Conservation (phyloP, 2,113 vertebrate genomes). For the Pogonocichla stellata region DNA sequence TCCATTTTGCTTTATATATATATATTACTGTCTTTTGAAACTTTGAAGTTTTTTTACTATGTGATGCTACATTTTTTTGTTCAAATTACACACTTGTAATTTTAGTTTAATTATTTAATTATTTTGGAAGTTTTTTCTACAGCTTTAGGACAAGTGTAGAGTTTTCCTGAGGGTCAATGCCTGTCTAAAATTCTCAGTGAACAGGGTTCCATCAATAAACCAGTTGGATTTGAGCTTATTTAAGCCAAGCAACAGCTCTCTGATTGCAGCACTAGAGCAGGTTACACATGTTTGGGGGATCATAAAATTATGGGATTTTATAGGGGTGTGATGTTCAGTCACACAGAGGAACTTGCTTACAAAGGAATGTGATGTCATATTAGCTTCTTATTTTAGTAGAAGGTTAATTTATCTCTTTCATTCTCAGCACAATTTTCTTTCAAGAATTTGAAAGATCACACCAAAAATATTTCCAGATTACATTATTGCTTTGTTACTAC, state of each 20-base stretch:
- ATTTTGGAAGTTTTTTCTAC: no score
- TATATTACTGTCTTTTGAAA: no score
- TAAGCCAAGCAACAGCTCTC: background rate
- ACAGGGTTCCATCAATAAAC: background rate
- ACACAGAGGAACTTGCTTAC: background rate
- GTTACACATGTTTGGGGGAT: background rate
- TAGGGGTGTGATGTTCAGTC: background rate
- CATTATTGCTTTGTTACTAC: background rate
- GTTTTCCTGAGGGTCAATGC: no score
- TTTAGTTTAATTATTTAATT: no score
- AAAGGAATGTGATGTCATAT: background rate
- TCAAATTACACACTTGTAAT: no score
- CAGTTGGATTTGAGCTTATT: background rate
- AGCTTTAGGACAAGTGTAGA: no score
- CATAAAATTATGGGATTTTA: background rate
- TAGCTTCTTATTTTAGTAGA: background rate
- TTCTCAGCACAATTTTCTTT: background rate
- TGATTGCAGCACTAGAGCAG: background rate
- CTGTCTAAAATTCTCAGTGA: no score
- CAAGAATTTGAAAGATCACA: background rate
- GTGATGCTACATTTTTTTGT: no score
- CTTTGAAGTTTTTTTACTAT: no score
- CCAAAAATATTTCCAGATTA: background rate
- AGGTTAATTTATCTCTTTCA: background rate
- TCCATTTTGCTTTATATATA: no score